These are phyloP conservation scores for Brenthis ino DNA, from an alignment of 2,888 invertebrate genomes.

Conservation along the genomic window DNA sequence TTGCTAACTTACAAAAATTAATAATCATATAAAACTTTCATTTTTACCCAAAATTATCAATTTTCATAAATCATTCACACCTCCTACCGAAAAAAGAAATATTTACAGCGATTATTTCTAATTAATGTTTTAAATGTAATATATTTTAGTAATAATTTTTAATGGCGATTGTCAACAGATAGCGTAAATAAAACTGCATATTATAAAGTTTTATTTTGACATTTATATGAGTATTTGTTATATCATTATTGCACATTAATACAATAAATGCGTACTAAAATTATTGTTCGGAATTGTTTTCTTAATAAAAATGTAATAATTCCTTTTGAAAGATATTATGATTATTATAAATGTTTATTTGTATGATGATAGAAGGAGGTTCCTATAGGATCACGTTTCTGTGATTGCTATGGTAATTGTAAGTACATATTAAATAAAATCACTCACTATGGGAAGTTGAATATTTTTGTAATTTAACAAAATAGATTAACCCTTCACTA, in stretches of 20 bases:
- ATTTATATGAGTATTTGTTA: constrained; percentile 24
- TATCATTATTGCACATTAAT: constrained; percentile 30
- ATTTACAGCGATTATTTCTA: constrained; percentile 37
- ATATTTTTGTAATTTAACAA: too few species aligned
- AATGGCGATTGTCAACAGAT: neutral
- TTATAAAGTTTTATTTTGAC: constrained; percentile 23
- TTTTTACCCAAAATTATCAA: constrained; percentile 22
- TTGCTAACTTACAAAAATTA: too few species aligned
- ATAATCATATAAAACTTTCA: neutral
- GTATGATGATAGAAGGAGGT: too few species aligned
- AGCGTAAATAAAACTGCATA: constrained; percentile 32
- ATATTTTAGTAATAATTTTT: constrained; percentile 12
- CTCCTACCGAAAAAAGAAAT: constrained; percentile 36
- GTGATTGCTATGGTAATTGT: too few species aligned
- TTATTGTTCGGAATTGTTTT: too few species aligned
- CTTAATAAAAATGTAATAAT: too few species aligned
- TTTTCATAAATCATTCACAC: constrained; percentile 51
- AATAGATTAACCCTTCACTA: too few species aligned
- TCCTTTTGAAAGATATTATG: too few species aligned
- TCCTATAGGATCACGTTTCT: too few species aligned
- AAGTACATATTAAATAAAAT: too few species aligned
- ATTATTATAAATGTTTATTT: too few species aligned
- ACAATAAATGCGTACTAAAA: constrained; percentile 13
- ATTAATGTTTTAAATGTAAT: constrained; percentile 38
- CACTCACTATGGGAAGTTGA: too few species aligned